Evolutionary conservation across 2,797 vertebrate genomes (phyloP), one percentile per base, ranked within the genome.

Genomic region (Arctocebus calabarensis): DNA sequence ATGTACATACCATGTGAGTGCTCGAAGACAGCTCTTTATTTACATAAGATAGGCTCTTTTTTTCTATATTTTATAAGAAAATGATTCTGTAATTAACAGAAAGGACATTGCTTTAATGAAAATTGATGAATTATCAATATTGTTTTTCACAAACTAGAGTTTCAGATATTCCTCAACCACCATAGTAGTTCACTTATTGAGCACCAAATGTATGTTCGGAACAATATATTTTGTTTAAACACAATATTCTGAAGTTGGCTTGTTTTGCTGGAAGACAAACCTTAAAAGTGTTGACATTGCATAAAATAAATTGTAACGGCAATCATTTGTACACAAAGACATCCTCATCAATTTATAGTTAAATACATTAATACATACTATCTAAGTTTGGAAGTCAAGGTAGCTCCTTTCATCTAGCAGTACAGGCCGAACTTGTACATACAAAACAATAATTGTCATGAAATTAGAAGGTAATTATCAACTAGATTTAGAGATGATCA

Each of bases 131-230:
- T 59, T 75, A 12, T 95, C n/a, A 75, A 14, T 81, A 83, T 90
- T 64, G 43, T 52, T 27, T 94, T 14, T 55, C 57, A 77, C 13
- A 95, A 61, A 70, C 13, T 13, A 11, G 4, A 9, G 2, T 88
- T 93, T 94, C 32, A 87, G 32, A 81, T 82, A 45, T 83, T 88
- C 19, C 20, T 94, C 62, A 88, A 19, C 4, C 9, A 57, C n/a
- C 2, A 34, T 25, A 12, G 10, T 70, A 59, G 9, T 45, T 90
- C 37, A 40, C 23, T 59, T 92, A 45, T 13, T 55, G 17, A n/a
- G 1, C 29, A 48, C 8, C 20, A 20, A 79, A 55, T 59, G 8
- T 52, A 19, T 70, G 2, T 87, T 82, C 37, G 61, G 45, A 92
- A 68, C 34, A 20, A 64, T 17, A 3, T 52, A 45, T 3, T 57